A percentile compares a stretch with the other conserved stretches of the same genome.
Conservation (phyloP, 2,113 vertebrate genomes). For the Pelusios castaneus region DNA sequence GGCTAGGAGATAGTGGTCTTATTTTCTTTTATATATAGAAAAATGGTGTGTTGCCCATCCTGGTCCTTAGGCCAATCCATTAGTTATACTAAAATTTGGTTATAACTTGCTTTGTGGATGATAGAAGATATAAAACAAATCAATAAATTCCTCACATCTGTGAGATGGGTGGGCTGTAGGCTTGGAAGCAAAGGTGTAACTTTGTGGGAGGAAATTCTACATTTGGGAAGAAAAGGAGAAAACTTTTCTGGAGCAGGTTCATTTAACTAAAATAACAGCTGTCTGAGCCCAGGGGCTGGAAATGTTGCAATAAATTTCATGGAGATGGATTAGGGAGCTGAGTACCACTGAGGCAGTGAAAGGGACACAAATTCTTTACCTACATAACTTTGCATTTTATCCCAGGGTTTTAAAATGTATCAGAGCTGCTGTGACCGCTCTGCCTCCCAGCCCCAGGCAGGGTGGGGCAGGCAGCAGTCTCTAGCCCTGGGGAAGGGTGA, state of each 20-base stretch:
- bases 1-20: background rate
- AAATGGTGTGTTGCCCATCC: background rate
- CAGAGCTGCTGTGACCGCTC: too few relatives aligned
- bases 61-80: background rate
- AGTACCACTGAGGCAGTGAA: background rate
- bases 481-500: too few relatives aligned
- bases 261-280: too few relatives aligned
- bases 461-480: too few relatives aligned
- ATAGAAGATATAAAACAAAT: background rate
- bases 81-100: background rate
- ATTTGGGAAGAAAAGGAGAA: background rate
- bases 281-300: background rate
- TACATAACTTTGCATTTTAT: background rate
- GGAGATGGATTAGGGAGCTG: background rate
- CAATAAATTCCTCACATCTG: background rate
- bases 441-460: too few relatives aligned
- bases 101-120: background rate
- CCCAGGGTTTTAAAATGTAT: background rate
- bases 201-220: background rate
- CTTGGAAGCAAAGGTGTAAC: background rate
- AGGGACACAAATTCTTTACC: background rate
- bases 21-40: accelerated
- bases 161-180: accelerated
- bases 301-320: background rate
- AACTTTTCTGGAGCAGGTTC: background rate